Base-by-base conservation (phyloP, 2,888 invertebrate genomes). In the Mythimna impura region DNA sequence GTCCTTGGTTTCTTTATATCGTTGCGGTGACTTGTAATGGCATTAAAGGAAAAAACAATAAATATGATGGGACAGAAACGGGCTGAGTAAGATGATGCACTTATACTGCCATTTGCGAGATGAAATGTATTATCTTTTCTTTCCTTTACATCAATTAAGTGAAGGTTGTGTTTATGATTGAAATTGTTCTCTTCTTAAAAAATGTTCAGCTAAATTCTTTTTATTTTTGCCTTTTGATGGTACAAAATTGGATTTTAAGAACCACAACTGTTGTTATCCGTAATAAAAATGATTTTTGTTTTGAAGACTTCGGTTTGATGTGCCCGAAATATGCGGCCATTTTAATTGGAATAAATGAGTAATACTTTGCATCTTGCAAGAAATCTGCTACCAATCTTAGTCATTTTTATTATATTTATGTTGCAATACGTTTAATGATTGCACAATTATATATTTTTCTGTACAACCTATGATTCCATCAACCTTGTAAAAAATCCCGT, bases 21-120 rank as follows among this genome's bases (percentile, higher is more conserved):
- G 68, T 17, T 20, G 47, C 17, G 57, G 66, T 66, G 67, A 64
- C 43, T 66, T 63, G 55, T 14, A 75, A 47, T 68, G 4, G n/a
- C 43, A 68, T 73, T 66, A 76, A 55, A 52, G 4, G 20, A 40
- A 66, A 20, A 57, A 57, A 55, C 72, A 78, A 36, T n/a, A 58
- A 73, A 50, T 54, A 9, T 50, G 34, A 57, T 73, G 34, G 22
- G 34, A 40, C 70, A 50, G 36, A 52, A 50, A 36, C 30, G 7
- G 25, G 12, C 34, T 43, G 14, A 64, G 62, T 17, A 71, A 66
- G 54, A 52, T 10, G 61, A 57, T 36, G 65, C 66, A 68, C 52
- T 67, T 66, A 63, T n/a, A 55, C 61, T 43, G 72, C 63, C 71
- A 82, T 78, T 73, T 84, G 66, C 50, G 3, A 82, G 57, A 75